phyloP scores from a whole-genome alignment of 1,140 invertebrate species.

The Bombus ignitus region DNA sequence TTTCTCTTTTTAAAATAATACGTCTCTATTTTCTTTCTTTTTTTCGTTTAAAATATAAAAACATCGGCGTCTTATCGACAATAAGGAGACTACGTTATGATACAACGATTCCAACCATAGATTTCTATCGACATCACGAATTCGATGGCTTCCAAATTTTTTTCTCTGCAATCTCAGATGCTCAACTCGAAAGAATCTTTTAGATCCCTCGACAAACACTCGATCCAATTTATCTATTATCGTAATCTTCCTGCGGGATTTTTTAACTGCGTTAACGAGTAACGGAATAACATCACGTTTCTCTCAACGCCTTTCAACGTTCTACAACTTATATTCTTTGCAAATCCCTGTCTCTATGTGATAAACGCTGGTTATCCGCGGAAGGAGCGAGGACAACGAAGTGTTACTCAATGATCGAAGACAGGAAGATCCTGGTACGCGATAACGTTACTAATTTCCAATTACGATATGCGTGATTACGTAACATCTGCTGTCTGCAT shows the following conservation, averaged over 20 bases:
- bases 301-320: neutral
- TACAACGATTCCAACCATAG: no score
- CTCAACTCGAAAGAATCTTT: no score
- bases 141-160: no score
- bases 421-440: neutral
- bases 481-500: neutral
- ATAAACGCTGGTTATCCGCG: neutral
- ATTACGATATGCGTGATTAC: neutral
- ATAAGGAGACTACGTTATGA: no score
- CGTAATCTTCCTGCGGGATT: neutral
- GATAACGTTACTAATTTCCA: conserved; percentile 15
- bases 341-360: neutral
- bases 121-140: no score
- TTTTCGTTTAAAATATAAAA: no score
- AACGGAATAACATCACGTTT: neutral
- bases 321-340: neutral
- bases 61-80: no score
- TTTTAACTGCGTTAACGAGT: neutral
- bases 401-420: neutral
- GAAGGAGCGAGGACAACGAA: neutral
- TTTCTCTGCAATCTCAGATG: no score
- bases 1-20: no score
- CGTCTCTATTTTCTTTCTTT: neutral
- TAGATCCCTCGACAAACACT: neutral
- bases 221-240: neutral